Evolutionary conservation across 2,797 vertebrate genomes (phyloP).

Genomic region (Notolabrus celidotus): DNA sequence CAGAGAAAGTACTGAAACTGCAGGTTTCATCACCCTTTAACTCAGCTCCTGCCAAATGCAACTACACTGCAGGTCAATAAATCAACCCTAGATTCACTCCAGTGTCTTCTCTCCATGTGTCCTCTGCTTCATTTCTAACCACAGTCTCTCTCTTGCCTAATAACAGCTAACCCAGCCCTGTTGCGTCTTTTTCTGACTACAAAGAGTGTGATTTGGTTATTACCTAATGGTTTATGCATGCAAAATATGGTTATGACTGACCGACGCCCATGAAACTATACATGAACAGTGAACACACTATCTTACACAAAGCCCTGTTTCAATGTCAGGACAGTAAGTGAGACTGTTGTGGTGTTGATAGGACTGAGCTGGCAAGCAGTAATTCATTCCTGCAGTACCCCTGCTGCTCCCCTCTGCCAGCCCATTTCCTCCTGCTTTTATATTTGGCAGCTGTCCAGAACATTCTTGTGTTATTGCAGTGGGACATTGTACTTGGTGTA

Average conservation of each 20-base stretch:
- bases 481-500: constrained; percentile 9
- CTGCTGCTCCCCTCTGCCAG: constrained; percentile 27
- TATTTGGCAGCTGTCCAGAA: constrained; percentile 62
- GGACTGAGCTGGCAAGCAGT: constrained; percentile 1
- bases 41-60: constrained; percentile 29
- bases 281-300: neutral
- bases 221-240: neutral
- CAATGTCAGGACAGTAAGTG: neutral
- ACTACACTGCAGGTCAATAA: constrained; percentile 33
- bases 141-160: neutral
- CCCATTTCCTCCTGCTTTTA: constrained; percentile 54
- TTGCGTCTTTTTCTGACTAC: constrained; percentile 17
- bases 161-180: neutral
- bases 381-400: constrained; percentile 52
- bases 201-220: neutral
- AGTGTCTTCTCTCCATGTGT: neutral
- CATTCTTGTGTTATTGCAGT: constrained; percentile 69
- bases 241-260: constrained; percentile 3
- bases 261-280: neutral
- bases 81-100: constrained; percentile 13
- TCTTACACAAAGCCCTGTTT: neutral
- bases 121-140: constrained; percentile 10
- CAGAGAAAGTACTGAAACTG: neutral
- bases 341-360: constrained; percentile 10
- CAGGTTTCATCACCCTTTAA: constrained; percentile 9